Percentiles rank a stretch among this genome's conserved stretches.
phyloP scores from a whole-genome alignment of 1,140 invertebrate species.

The Drosophila ananassae region DNA sequence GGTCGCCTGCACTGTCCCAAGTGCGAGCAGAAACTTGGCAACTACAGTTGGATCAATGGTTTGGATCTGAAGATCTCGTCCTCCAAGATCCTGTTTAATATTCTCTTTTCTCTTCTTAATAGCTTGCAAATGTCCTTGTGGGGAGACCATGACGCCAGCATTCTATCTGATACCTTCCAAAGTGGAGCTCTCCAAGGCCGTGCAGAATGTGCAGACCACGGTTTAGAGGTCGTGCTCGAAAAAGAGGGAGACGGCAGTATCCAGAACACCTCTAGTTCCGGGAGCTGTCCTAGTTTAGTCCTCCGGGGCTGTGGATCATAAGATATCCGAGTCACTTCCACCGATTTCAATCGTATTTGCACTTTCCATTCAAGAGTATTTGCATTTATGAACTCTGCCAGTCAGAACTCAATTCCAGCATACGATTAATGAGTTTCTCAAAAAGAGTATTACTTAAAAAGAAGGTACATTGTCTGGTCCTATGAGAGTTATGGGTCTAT shows the following conservation, averaged over 20 bases:
- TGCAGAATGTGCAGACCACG: slow-evolving; percentile 93
- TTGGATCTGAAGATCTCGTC: no score
- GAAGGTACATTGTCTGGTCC: no score
- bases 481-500: no score
- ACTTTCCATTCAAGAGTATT: no score
- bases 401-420: no score
- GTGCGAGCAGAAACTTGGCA: slow-evolving; percentile 91
- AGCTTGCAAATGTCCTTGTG: slow-evolving; percentile 93
- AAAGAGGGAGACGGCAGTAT: slow-evolving; percentile 24
- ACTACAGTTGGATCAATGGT: slow-evolving; percentile 94
- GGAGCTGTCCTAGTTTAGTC: no score
- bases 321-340: no score
- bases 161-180: slow-evolving; percentile 94
- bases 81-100: neutral
- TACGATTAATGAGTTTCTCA: no score
- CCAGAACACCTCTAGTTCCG: neutral
- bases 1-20: slow-evolving; percentile 94
- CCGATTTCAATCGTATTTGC: no score
- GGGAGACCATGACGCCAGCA: slow-evolving; percentile 92
- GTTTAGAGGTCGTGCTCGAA: slow-evolving; percentile 85
- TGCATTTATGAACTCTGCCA: no score
- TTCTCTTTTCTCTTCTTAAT: slow-evolving; percentile 15
- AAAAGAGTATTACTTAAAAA: no score
- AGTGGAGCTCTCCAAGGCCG: slow-evolving; percentile 93
- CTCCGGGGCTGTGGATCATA: no score